Conservation (phyloP, 1,140 invertebrate species). For the Stenopsyche tienmushanensis region DNA sequence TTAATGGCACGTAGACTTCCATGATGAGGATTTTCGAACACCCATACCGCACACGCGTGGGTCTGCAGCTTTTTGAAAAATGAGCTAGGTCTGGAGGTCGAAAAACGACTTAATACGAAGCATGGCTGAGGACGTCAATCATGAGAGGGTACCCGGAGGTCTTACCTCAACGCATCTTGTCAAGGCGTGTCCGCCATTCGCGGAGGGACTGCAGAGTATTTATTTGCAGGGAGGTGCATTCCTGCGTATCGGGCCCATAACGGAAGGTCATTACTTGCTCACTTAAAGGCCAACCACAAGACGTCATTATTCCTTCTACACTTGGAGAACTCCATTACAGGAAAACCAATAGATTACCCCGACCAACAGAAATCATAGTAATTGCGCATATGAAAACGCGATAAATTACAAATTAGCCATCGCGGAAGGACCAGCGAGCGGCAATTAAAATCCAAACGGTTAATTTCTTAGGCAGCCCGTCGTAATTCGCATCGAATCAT, state of each 20-base stretch:
- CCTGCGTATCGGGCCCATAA: background rate
- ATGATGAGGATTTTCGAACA: too few relatives aligned
- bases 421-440: too few relatives aligned
- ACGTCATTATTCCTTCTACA: background rate
- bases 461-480: background rate
- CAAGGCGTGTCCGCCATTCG: background rate
- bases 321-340: background rate
- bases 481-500: background rate
- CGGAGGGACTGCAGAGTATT: background rate
- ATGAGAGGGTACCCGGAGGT: too few relatives aligned
- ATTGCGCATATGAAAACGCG: too few relatives aligned
- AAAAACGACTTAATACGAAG: background rate
- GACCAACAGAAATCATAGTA: too few relatives aligned
- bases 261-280: background rate
- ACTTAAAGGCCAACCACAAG: background rate
- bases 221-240: background rate
- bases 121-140: background rate
- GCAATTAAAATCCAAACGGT: too few relatives aligned
- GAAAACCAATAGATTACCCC: background rate
- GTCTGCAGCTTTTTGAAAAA: too few relatives aligned
- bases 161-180: too few relatives aligned
- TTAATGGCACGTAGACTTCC: too few relatives aligned
- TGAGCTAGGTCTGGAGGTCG: too few relatives aligned
- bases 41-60: too few relatives aligned
- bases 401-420: too few relatives aligned